A percentile compares a stretch with the other conserved stretches of the same genome.
Evolutionary conservation across 1,140 invertebrate species (phyloP).

Genomic region (Acromyrmex echinatior): DNA sequence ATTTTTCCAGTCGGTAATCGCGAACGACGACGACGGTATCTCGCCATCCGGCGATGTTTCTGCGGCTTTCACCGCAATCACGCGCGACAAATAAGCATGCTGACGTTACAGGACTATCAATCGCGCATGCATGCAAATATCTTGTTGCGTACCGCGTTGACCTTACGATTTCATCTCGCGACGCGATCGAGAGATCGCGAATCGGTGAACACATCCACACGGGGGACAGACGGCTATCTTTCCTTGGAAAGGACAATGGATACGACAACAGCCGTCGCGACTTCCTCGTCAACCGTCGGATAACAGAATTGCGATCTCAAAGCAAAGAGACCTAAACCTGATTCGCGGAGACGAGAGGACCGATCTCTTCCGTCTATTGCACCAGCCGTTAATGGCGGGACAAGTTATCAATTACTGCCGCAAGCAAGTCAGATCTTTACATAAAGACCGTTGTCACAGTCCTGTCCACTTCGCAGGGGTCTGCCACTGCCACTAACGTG

Average conservation of each 20-base stretch:
- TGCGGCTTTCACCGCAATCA: constrained; percentile 18
- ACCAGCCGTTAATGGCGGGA: constrained; percentile 61
- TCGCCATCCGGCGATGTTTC: background rate
- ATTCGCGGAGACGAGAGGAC: constrained; percentile 1
- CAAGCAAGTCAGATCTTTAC: constrained; percentile 56
- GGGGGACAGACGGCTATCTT: constrained; percentile 26
- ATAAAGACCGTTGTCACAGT: constrained; percentile 62
- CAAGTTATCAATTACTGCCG: constrained; percentile 54
- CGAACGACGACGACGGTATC: background rate
- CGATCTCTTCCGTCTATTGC: background rate
- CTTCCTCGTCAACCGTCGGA: constrained; percentile 41
- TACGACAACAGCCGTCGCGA: constrained; percentile 23
- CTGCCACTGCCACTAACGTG: constrained; percentile 4
- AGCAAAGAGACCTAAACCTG: background rate
- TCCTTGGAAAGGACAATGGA: constrained; percentile 31
- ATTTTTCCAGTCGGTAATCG: constrained; percentile 23
- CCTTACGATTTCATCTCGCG: constrained; percentile 36
- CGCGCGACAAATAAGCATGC: constrained; percentile 4
- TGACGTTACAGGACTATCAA: background rate
- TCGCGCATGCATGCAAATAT: background rate
- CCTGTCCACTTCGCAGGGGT: constrained; percentile 58
- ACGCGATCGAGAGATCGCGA: constrained; percentile 39
- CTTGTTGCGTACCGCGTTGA: constrained; percentile 3
- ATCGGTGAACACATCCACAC: constrained; percentile 2
- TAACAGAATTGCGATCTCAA: constrained; percentile 44